A percentile compares a stretch with the other conserved stretches of the same genome.
These are phyloP conservation scores for Erebia aethiops DNA, from an alignment of 2,888 invertebrate species.

Conservation along the genomic window DNA sequence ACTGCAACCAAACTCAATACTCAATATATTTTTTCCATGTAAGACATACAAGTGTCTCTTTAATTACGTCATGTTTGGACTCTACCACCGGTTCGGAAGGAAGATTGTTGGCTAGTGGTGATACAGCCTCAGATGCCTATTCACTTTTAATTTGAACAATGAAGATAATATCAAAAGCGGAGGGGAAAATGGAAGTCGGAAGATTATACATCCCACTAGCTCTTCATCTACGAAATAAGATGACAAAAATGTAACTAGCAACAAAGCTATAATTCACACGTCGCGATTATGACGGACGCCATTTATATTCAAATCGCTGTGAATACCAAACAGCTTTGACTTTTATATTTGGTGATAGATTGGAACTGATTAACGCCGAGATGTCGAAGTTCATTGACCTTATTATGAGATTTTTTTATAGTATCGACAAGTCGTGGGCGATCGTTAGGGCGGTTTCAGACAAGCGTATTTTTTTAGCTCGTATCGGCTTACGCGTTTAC, in stretches of 20 bases:
- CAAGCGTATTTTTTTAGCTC: background rate
- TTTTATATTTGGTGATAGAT: constrained; percentile 39
- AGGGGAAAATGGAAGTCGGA: too few relatives aligned
- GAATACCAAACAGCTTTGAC: constrained; percentile 36
- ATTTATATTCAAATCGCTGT: constrained; percentile 44
- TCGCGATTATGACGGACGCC: constrained; percentile 36
- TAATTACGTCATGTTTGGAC: too few relatives aligned
- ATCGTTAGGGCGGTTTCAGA: background rate
- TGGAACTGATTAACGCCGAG: constrained; percentile 28
- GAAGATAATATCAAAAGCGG: too few relatives aligned
- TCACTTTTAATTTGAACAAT: too few relatives aligned
- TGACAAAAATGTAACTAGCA: constrained; percentile 18
- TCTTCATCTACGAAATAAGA: background rate
- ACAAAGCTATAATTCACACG: constrained; percentile 34
- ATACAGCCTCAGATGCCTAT: too few relatives aligned
- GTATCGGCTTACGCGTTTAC: too few relatives aligned
- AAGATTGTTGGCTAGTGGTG: too few relatives aligned
- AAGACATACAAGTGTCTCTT: too few relatives aligned
- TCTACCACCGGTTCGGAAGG: too few relatives aligned
- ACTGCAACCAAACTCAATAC: too few relatives aligned
- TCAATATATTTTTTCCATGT: too few relatives aligned
- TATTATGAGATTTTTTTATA: constrained; percentile 13
- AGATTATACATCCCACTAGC: background rate
- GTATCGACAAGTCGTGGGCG: constrained; percentile 14
- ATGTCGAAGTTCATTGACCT: constrained; percentile 38